phyloP scores from a whole-genome alignment of 2,797 vertebrate species.

The Natrix natrix region DNA sequence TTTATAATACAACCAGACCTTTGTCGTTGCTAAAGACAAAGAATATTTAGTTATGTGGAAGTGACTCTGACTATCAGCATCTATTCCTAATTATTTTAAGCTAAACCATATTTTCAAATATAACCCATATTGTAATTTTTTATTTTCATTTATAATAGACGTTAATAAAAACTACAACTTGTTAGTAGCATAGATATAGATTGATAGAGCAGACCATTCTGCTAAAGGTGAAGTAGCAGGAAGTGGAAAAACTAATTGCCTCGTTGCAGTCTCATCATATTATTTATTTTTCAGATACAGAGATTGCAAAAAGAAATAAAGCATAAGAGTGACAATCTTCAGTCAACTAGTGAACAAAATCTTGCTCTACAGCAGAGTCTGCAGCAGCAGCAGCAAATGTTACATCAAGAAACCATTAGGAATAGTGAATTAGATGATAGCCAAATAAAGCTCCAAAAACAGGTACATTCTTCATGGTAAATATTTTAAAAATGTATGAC shows the following conservation, averaged over 20 bases:
- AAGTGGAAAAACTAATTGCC: conserved; percentile 10
- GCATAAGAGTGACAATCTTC: conserved; percentile 72
- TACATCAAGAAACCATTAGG: conserved; percentile 83
- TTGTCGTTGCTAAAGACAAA: not conserved
- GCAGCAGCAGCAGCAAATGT: conserved; percentile 88
- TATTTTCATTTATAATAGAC: not conserved
- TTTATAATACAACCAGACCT: not conserved
- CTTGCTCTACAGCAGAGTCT: conserved; percentile 83
- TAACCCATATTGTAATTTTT: not conserved
- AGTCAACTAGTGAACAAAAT: conserved; percentile 81
- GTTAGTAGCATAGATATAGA: not conserved
- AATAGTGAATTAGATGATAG: conserved; percentile 90
- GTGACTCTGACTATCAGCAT: not conserved
- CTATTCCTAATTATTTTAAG: not conserved
- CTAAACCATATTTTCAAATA: not conserved
- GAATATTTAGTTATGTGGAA: not conserved
- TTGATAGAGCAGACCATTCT: not conserved
- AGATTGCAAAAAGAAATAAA: conserved; percentile 84
- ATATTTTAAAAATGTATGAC: conserved; percentile 11
- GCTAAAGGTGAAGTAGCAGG: conserved; percentile 9
- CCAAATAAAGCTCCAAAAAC: conserved; percentile 84
- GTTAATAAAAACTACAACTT: not conserved
- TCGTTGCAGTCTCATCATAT: conserved; percentile 15
- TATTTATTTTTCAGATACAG: conserved; percentile 72
- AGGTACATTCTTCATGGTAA: conserved; percentile 69